A percentile compares a stretch with the other conserved stretches of the same genome.
Conservation (phyloP, 2,113 vertebrate species). For the Xenotilapia leptura region DNA sequence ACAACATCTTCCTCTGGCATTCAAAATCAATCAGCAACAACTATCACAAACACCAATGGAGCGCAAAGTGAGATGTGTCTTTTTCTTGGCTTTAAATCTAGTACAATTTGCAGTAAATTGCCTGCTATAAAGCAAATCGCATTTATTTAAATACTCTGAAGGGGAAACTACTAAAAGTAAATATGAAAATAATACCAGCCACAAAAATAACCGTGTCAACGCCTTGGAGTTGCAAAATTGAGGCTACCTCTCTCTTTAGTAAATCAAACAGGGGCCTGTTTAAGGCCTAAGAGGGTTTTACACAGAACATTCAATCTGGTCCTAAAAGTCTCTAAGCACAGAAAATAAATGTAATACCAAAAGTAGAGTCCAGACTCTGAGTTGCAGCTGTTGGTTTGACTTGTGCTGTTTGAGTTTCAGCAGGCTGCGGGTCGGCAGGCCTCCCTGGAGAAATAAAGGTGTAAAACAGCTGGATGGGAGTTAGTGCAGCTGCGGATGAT, state of each 20-base stretch:
- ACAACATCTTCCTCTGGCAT: background rate
- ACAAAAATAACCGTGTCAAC: background rate
- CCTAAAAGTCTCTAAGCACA: background rate
- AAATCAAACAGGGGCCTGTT: background rate
- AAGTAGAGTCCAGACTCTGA: background rate
- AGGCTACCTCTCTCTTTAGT: background rate
- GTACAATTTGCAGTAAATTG: background rate
- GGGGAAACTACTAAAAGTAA: background rate
- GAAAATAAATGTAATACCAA: background rate
- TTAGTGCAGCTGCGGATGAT: slow-evolving; percentile 2
- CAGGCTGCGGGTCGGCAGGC: background rate
- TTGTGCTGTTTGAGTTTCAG: background rate
- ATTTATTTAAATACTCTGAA: background rate
- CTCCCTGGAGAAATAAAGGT: slow-evolving; percentile 9
- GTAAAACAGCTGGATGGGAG: slow-evolving; percentile 39
- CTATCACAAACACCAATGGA: background rate
- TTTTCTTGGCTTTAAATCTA: background rate
- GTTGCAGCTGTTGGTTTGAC: background rate
- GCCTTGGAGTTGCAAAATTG: background rate
- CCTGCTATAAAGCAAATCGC: background rate
- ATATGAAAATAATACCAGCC: background rate
- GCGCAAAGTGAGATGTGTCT: background rate
- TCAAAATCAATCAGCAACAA: background rate
- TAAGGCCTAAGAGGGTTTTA: background rate
- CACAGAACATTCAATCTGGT: background rate